A percentile compares a stretch with the other conserved stretches of the same genome.
phyloP scores from a whole-genome alignment of 2,888 invertebrate species.

The Phortica magna region DNA sequence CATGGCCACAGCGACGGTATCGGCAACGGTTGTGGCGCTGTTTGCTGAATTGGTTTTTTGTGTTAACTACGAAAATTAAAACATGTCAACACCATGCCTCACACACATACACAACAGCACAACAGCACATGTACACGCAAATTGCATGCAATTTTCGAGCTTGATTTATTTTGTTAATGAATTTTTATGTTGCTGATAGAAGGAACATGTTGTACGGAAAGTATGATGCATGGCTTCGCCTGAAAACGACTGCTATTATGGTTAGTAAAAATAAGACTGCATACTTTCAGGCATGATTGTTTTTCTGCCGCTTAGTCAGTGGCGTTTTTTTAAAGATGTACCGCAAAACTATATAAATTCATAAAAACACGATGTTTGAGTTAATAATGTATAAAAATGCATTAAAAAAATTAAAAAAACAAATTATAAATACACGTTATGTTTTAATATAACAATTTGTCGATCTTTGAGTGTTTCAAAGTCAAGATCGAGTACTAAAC shows the following conservation, averaged over 20 bases:
- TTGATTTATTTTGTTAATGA: constrained; percentile 21
- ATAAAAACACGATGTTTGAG: too few species aligned
- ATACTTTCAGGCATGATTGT: constrained; percentile 7
- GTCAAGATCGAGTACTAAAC: too few species aligned
- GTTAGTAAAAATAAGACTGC: not conserved
- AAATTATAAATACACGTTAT: too few species aligned
- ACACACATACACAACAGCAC: not conserved
- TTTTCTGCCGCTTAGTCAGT: too few species aligned
- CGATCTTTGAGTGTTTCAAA: too few species aligned
- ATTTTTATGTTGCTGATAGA: constrained; percentile 1
- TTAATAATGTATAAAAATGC: too few species aligned
- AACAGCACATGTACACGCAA: not conserved
- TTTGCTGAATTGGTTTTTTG: not conserved
- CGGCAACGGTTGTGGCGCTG: not conserved
- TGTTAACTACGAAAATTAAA: constrained; percentile 28
- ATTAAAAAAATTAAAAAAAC: too few species aligned
- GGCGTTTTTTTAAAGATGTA: too few species aligned
- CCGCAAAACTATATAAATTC: too few species aligned
- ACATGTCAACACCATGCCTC: constrained; percentile 11
- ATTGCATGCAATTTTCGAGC: not conserved
- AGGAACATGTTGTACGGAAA: not conserved
- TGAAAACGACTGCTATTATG: not conserved
- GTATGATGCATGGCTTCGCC: not conserved
- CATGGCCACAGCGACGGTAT: not conserved
- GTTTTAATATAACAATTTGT: too few species aligned